Evolutionary conservation across 2,113 vertebrate species (phyloP), one percentile per base, ranked within the genome.

Genomic region (Sorex fumeus): DNA sequence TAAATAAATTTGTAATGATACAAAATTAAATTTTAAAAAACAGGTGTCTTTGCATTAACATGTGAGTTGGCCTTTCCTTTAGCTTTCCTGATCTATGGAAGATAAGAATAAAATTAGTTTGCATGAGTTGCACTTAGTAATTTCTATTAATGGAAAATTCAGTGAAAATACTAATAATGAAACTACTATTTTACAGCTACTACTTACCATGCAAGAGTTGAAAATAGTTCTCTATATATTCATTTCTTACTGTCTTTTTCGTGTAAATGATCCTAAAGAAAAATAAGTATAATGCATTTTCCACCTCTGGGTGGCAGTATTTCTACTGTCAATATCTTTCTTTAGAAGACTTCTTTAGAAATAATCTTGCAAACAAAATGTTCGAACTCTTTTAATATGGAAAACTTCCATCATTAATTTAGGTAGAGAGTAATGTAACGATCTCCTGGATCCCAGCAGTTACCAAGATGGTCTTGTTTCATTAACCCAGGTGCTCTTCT

Each of bases 241-340:
- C 8, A 8, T 84, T 78, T 60, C 21, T 21, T 40, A 16, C 36
- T 40, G 1, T 91, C 77, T 83, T 89, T 93, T 77, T 19, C 53
- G 34, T 84, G 57, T 19, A 50, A 80, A 16, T 57, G 74, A 82
- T 27, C 36, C n/a, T 78, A 47, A 84, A 84, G 40, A 90, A 95
- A 90, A 91, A 64, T 13, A 90, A 30, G 9, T 77, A 69, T 50
- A 71, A 94, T 70, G 25, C 57, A 53, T 82, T 90, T 93, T 77
- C 75, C 21, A 82, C 90, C 93, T 60, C n/a, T 67, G 93, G 90
- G 70, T 94, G 95, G 91, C 91, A 94, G 34, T 90, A 60, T 70
- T 60, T 90, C 36, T 71, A 69, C 77, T 66, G 30, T 28, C 15
- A 21, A 18, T 27, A 11, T 30, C 25, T 43, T 30, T 53, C 53